Percentiles rank a stretch among this genome's conserved stretches.
Conservation (phyloP, 2,113 vertebrate genomes). For the Peromyscus leucopus region DNA sequence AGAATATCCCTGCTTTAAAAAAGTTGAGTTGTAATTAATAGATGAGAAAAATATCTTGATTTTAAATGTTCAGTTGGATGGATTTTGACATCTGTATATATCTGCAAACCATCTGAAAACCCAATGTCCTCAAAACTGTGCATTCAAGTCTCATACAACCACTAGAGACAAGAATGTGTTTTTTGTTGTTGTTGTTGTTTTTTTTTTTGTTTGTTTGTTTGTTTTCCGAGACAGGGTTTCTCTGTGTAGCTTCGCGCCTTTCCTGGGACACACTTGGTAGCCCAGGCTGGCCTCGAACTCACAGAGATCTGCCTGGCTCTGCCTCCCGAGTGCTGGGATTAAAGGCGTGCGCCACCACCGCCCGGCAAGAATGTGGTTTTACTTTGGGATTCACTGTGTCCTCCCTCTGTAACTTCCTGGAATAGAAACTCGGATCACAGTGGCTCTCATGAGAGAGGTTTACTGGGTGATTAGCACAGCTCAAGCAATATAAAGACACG, state of each 20-base stretch:
- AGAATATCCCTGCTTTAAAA: neutral
- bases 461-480: neutral
- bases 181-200: too few species aligned
- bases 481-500: neutral
- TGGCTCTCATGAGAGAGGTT: neutral
- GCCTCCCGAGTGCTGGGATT: too few species aligned
- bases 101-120: too few species aligned
- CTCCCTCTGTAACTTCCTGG: neutral
- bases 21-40: neutral
- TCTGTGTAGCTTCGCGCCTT: too few species aligned
- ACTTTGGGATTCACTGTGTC: neutral
- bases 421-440: neutral
- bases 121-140: rapidly evolving
- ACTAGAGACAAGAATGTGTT: neutral
- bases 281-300: too few species aligned
- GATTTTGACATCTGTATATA: neutral
- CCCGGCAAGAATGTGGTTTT: neutral
- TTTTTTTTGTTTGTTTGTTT: too few species aligned
- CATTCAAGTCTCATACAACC: neutral
- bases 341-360: too few species aligned
- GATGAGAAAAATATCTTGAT: neutral
- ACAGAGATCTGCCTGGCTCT: too few species aligned
- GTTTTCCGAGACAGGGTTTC: too few species aligned
- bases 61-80: neutral
- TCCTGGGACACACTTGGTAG: too few species aligned